Base-by-base conservation (phyloP, 2,888 invertebrate genomes). In the Omphaloscelis lunosa region DNA sequence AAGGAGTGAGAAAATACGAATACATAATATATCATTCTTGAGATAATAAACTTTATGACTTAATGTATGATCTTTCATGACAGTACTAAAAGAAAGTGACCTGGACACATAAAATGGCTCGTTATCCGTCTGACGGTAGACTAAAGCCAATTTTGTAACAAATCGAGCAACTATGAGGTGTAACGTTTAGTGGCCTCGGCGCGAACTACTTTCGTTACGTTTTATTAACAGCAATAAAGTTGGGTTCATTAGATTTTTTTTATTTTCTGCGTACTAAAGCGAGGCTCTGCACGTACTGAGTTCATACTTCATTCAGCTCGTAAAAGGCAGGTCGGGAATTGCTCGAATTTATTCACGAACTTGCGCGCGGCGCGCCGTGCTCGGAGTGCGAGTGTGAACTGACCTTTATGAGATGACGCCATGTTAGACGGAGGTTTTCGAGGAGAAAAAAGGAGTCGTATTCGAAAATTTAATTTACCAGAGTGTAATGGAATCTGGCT, bases 241-340 rank as follows among this genome's bases (percentile, higher is more conserved):
- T 76, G 88, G 89, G 86, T 94, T 94, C 93, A 94, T 95, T 94
- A 93, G 92, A 90, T 92, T 93, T 94, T 94, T 94, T 94, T 94
- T 94, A 94, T 93, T 93, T 93, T 90, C 89, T 85, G 84, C 83
- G 92, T 92, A 92, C 91, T 94, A 93, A 94, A 94, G 90, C 88
- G 88, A 87, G 90, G 89, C 90, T 91, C 89, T 82, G 92, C 93
- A 93, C 94, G 94, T 94, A 92, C 91, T 61, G 86, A 89, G 90
- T 93, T 93, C 93, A 93, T 93, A 93, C 94, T 93, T 93, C 92
- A 93, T 93, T 92, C 91, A 87, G 89, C 85, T 93, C 93, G 93
- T 94, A 94, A 94, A 94, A 93, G 86, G 89, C 91, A 90, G 88
- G 92, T 85, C 85, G 89, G 89, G 92, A 90, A 94, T 94, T 92